These are phyloP conservation scores for Cepaea hortensis DNA, from an alignment of 2,888 invertebrate genomes.

Conservation along the genomic window DNA sequence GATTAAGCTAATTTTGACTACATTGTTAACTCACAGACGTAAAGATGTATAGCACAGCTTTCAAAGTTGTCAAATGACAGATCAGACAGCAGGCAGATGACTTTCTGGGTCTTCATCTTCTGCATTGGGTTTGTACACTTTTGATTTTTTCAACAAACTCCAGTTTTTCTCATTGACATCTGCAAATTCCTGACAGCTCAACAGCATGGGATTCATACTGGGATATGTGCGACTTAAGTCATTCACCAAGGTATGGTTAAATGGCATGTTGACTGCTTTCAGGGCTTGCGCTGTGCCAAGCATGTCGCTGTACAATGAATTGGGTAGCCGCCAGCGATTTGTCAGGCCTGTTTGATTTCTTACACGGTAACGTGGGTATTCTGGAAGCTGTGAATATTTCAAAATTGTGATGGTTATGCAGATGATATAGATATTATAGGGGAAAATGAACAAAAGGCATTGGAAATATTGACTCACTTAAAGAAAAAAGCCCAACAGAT, in stretches of 20 bases:
- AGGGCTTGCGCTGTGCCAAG: slow-evolving; percentile 73
- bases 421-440: too few species aligned
- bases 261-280: slow-evolving; percentile 67
- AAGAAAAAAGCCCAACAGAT: too few species aligned
- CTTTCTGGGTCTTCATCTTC: slow-evolving; percentile 29
- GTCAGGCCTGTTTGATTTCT: slow-evolving; percentile 71
- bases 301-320: slow-evolving; percentile 72
- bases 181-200: slow-evolving; percentile 19
- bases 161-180: slow-evolving; percentile 29
- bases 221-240: slow-evolving; percentile 66
- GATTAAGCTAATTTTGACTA: too few species aligned
- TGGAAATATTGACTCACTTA: too few species aligned
- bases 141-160: slow-evolving; percentile 36
- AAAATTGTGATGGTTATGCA: too few species aligned
- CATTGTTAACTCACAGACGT: too few species aligned
- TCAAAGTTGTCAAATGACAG: too few species aligned
- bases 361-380: slow-evolving; percentile 66
- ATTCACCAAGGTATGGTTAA: slow-evolving; percentile 65
- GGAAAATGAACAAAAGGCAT: too few species aligned
- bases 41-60: too few species aligned
- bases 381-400: slow-evolving; percentile 82
- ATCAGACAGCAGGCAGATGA: not conserved
- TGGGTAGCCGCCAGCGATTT: slow-evolving; percentile 74
- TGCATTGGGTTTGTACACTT: not conserved
- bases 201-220: slow-evolving; percentile 24